Conservation (phyloP, 2,113 vertebrate species). For the Chunga burmeisteri region DNA sequence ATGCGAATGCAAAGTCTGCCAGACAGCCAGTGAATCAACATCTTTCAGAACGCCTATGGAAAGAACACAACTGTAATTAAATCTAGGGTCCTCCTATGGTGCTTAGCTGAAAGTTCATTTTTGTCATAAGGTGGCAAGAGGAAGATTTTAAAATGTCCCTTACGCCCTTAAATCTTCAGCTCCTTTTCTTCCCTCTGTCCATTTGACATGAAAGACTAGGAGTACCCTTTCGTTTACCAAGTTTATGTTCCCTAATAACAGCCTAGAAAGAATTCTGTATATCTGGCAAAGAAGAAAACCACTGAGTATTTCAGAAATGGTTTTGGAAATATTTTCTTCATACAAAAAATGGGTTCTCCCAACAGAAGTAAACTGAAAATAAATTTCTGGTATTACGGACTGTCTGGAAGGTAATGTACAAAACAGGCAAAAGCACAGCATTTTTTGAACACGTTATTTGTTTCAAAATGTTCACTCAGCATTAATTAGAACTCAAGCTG, state of each 20-base stretch:
- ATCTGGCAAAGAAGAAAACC: background rate
- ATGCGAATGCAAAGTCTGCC: background rate
- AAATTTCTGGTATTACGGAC: background rate
- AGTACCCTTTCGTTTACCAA: background rate
- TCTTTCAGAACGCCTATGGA: background rate
- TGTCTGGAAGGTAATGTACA: background rate
- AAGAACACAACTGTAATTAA: background rate
- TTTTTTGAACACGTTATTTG: background rate
- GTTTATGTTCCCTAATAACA: background rate
- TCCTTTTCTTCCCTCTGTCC: background rate
- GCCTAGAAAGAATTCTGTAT: background rate
- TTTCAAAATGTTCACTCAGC: constrained; percentile 19
- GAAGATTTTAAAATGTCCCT: background rate
- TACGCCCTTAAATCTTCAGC: background rate
- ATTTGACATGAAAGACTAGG: background rate
- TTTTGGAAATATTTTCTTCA: background rate
- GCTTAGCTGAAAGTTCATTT: background rate
- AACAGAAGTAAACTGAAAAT: background rate
- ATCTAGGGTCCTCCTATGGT: background rate
- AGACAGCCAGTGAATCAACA: background rate
- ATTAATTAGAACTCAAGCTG: constrained; percentile 40
- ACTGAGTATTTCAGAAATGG: background rate
- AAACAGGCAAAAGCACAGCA: background rate
- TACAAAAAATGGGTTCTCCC: background rate
- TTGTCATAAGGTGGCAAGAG: background rate